Base-by-base conservation (phyloP, 1,140 invertebrate species). In the Leptonema lineaticorne region DNA sequence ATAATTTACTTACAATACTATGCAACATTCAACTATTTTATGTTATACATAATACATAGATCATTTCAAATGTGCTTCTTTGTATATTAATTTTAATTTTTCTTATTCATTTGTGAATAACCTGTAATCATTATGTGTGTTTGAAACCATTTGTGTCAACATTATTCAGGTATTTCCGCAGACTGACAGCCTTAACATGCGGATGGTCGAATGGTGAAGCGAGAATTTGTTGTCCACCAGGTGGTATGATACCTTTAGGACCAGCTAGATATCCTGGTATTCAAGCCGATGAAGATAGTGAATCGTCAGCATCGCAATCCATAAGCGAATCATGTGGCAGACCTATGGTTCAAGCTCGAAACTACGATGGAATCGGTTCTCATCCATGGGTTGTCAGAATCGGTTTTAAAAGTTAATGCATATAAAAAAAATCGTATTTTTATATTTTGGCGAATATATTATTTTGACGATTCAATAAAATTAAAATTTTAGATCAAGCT, bases 321-420 rank as follows among this genome's bases (percentile, higher is more conserved):
- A 24, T 22, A 41, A 75, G 75, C 53, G 77, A 80, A 56, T 75
- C 78, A 6, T 90, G 88, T 69, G 88, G 88, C 0, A 79, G 81
- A 69, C 85, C 86, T 1, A 81, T 88, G 78, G 86, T 88, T 0
- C 82, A 84, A 64, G 86, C 86, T 1, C 79, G 83, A n/a, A 83
- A 84, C 60, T 88, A 88, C 70, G 80, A 81, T 24, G 87, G 87
- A n/a, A 75, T 89, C 2, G 88, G 88, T 0, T 81, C 85, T 4
- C 86, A 87, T 76, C 88, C 88, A 0, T 90, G 87, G 82, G 84
- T 87, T 0, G 88, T 83, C 0, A 79, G 88, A 63, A 80, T 90
- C 45, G 88, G 87, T 18, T 89, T 89, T 69, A 86, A 84, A 74
- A 85, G 88, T 89, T 78, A 78, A 78, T 74, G n/a, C n/a, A 41